phyloP scores from a whole-genome alignment of 2,797 vertebrate species.

The Gambelia wislizenii region DNA sequence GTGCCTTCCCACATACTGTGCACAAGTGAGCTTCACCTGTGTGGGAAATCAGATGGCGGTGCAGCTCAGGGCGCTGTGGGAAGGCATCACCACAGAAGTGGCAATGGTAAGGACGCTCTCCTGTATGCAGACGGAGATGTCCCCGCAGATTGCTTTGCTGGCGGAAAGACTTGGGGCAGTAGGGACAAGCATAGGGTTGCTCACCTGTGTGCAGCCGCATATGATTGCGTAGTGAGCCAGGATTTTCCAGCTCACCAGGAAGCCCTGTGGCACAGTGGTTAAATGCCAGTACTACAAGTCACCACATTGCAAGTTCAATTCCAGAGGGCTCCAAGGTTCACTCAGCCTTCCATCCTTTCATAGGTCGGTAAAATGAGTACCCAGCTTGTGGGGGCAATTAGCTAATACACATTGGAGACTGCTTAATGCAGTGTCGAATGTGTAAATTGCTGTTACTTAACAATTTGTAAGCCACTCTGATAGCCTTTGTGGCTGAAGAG shows the following conservation, averaged over 20 bases:
- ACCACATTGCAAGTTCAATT: no score
- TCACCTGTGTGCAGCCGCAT: slow-evolving; percentile 79
- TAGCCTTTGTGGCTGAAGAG: no score
- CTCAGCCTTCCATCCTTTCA: no score
- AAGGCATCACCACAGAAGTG: slow-evolving; percentile 77
- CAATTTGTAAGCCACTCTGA: no score
- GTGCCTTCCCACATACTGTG: slow-evolving; percentile 82
- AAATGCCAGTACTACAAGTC: no score
- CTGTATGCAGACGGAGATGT: slow-evolving; percentile 83
- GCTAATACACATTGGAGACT: no score
- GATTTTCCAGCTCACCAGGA: slow-evolving; percentile 83
- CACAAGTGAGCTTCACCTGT: slow-evolving; percentile 84
- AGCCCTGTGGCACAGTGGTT: no score
- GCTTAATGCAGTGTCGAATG: no score
- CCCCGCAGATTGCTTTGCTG: slow-evolving; percentile 84
- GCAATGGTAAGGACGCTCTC: slow-evolving; percentile 82
- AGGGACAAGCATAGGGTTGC: slow-evolving; percentile 79
- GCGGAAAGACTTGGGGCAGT: slow-evolving; percentile 82
- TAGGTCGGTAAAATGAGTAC: no score
- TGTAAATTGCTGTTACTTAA: no score
- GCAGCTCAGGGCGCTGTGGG: slow-evolving; percentile 82
- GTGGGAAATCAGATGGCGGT: slow-evolving; percentile 82
- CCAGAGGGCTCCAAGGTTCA: no score
- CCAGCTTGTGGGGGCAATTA: no score
- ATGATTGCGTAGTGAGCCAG: slow-evolving; percentile 83